Base-by-base conservation (phyloP, 2,888 invertebrate species). In the Itoplectis maculator region DNA sequence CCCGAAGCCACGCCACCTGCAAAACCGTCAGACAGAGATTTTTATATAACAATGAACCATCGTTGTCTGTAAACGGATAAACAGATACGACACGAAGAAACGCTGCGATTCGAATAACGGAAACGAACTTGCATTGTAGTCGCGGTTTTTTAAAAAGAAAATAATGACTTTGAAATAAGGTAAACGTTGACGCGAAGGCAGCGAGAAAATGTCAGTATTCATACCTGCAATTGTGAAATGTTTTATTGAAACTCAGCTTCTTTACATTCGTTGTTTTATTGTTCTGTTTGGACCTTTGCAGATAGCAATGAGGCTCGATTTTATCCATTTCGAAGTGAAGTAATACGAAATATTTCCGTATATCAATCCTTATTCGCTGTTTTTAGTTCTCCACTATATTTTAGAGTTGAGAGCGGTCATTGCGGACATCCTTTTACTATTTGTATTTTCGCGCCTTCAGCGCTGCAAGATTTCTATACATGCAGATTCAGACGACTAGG, bases 1-100 rank as follows among this genome's bases (percentile, higher is more conserved):
- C 93, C 75, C 93, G 92, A 4, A 94, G 90, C 94, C 94, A 94
- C 81, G 94, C 94, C 77, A 94, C 94, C 94, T 94, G 88, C 56
- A 87, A 87, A 84, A 59, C 65, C 47, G 68, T 74, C 83, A 54
- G 82, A 84, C 61, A 20, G 47, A 79, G 76, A 82, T 82, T 82
- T 79, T 82, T 79, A 47, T 47, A 45, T 18, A 61, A 61, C 8
- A 61, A 59, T 8, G 59, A 61, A 61, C 9, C n/a, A 9, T 35
- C 15, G 18, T 61, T 18, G 61, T 40, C 15, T 40, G 18, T 15
- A 72, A 20, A 7, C 29, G 54, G n/a, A 23, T 20, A 7, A 18
- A 7, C 56, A 59, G 56, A 56, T n/a, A 23, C 29, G n/a, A 42
- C 20, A 42, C 40, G 40, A 40, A 37, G 15, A 42, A 42, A 7